A percentile compares a stretch with the other conserved stretches of the same genome.
phyloP scores from a whole-genome alignment of 2,888 invertebrate species.

The Cotesia congregata region DNA sequence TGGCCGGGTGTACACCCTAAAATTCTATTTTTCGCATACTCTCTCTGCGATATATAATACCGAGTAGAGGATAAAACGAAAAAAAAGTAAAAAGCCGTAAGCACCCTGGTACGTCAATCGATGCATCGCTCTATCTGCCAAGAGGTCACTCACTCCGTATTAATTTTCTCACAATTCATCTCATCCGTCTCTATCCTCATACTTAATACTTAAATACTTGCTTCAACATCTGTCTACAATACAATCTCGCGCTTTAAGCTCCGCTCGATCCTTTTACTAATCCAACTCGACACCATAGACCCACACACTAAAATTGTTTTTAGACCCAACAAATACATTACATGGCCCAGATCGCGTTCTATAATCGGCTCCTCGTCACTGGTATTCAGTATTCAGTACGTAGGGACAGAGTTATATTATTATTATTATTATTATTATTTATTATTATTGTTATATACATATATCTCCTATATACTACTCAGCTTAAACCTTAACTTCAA shows the following conservation, averaged over 20 bases:
- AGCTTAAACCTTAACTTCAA: conserved; percentile 46
- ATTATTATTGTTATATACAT: too few relatives aligned
- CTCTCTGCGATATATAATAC: conserved; percentile 4
- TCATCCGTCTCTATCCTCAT: not conserved
- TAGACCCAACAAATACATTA: conserved; percentile 36
- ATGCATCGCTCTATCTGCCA: conserved; percentile 26
- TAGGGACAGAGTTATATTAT: conserved; percentile 48
- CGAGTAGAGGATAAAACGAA: too few relatives aligned
- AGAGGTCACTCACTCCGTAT: conserved; percentile 54
- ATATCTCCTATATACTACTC: conserved; percentile 34
- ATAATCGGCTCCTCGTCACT: conserved; percentile 55
- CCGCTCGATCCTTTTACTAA: conserved; percentile 23
- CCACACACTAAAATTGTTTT: conserved; percentile 22
- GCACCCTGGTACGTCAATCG: conserved; percentile 12
- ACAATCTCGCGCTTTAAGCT: conserved; percentile 38
- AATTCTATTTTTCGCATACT: conserved; percentile 29
- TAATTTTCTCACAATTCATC: conserved; percentile 16
- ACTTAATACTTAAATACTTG: too few relatives aligned
- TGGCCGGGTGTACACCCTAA: conserved; percentile 47
- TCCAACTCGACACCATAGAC: conserved; percentile 13
- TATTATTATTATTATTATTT: too few relatives aligned
- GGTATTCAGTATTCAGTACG: conserved; percentile 15
- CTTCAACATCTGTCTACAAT: not conserved
- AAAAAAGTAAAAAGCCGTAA: not conserved
- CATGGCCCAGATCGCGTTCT: conserved; percentile 63